Evolutionary conservation across 2,888 invertebrate genomes (phyloP), one percentile per base, ranked within the genome.

Genomic region (Eupithecia centaureata): DNA sequence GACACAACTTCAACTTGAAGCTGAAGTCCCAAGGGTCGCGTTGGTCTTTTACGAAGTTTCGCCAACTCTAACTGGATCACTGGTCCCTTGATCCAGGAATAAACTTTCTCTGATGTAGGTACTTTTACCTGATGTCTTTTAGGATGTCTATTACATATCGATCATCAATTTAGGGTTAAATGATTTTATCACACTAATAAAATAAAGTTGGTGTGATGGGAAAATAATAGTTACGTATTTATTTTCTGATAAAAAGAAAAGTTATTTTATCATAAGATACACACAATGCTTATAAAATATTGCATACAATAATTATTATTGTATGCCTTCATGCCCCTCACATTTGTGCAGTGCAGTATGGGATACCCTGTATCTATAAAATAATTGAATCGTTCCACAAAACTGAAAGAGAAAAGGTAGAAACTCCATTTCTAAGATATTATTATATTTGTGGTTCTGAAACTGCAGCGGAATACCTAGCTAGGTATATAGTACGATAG

Each of bases 401-500:
- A 18, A 18, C 18, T 18, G 18, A 8, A 18, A 2, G n/a, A 38
- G n/a, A 7, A n/a, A 8, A 2, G n/a, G 0, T 42, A 42, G 2
- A 2, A 18, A 10, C 18, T 42, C 10, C 10, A 42, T 42, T 42
- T 42, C 42, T 42, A 42, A 42, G 38, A n/a, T 38, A 42, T 42
- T 18, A 18, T 42, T 18, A 25, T 51, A 52, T 28, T 28, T 54
- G 10, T 8, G n/a, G 28, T 54, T 30, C 54, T 28, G 28, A 30
- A 54, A 54, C 27, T 30, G n/a, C 27, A n/a, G 15, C 54, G 28
- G 8, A 28, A 28, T 54, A 54, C 8, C 54, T 52, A 42, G 10
- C 42, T 10, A 18, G 42, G 2, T 42, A 18, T 42, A 18, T 42
- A 42, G 18, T 42, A 27, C 59, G 18, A 59, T 59, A 56, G 60